Evolutionary conservation across 2,888 invertebrate genomes (phyloP).

Genomic region (Megastigmus dorsalis): DNA sequence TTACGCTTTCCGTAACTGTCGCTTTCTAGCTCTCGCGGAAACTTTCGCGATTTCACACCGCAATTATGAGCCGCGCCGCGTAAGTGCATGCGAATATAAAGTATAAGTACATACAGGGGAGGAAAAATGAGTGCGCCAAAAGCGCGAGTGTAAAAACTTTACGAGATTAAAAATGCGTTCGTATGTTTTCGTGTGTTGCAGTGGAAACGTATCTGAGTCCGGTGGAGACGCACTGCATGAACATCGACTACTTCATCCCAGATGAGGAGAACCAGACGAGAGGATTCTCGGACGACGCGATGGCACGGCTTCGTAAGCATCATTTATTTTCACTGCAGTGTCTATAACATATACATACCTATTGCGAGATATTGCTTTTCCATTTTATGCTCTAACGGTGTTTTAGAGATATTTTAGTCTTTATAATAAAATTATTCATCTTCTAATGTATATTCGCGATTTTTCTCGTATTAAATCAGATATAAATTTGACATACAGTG

Average conservation of each 20-base stretch:
- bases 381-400: too few relatives aligned
- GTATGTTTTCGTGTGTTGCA: conserved; percentile 70
- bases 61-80: background rate
- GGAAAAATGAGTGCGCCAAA: too few relatives aligned
- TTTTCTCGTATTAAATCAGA: too few relatives aligned
- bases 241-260: conserved; percentile 94
- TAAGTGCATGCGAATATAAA: background rate
- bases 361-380: too few relatives aligned
- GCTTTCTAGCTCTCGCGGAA: conserved; percentile 17
- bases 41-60: conserved; percentile 46
- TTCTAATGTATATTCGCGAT: too few relatives aligned
- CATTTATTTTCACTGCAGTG: too few relatives aligned
- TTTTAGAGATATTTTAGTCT: too few relatives aligned
- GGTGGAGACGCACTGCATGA: conserved; percentile 95
- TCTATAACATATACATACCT: too few relatives aligned
- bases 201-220: conserved; percentile 93
- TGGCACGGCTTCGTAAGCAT: conserved; percentile 87
- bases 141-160: too few relatives aligned
- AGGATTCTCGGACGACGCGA: conserved; percentile 87
- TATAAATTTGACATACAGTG: too few relatives aligned
- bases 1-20: conserved; percentile 27
- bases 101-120: too few relatives aligned
- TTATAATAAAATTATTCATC: too few relatives aligned
- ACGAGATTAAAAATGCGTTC: background rate
- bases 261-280: conserved; percentile 90